A percentile compares a stretch with the other conserved stretches of the same genome.
phyloP scores from a whole-genome alignment of 2,888 invertebrate genomes.

The Elysia crispata region DNA sequence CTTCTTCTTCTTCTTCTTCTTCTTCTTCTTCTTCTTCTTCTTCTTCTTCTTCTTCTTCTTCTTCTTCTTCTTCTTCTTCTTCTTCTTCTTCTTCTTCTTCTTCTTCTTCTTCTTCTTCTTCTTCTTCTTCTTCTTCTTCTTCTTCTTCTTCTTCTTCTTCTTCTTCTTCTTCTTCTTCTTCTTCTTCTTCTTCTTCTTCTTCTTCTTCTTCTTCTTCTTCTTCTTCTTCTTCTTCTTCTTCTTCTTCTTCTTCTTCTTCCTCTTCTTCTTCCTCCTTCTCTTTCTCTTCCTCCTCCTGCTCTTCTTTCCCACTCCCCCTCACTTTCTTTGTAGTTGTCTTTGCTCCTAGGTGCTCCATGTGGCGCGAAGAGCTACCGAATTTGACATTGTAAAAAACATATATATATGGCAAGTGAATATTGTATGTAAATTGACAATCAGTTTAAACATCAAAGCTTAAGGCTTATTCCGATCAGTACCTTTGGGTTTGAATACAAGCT shows the following conservation, averaged over 20 bases:
- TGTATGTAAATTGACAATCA: too few species aligned
- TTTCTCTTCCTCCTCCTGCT: not conserved
- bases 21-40: not conserved
- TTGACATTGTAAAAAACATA: too few species aligned
- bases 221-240: not conserved
- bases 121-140: not conserved
- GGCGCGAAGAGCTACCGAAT: too few species aligned
- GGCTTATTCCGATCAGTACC: too few species aligned
- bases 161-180: not conserved
- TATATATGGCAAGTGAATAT: too few species aligned
- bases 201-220: not conserved
- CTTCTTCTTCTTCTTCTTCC: not conserved
- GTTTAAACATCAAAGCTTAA: too few species aligned
- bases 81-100: not conserved
- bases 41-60: not conserved
- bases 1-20: not conserved
- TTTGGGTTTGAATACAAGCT: too few species aligned
- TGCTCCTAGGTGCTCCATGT: too few species aligned
- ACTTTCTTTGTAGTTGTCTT: too few species aligned
- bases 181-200: not conserved
- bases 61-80: not conserved
- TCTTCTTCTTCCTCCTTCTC: not conserved
- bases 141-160: not conserved
- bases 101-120: not conserved
- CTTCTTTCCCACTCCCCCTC: not conserved